Conservation (phyloP, 2,888 invertebrate genomes). For the Ecliptopera silaceata region DNA sequence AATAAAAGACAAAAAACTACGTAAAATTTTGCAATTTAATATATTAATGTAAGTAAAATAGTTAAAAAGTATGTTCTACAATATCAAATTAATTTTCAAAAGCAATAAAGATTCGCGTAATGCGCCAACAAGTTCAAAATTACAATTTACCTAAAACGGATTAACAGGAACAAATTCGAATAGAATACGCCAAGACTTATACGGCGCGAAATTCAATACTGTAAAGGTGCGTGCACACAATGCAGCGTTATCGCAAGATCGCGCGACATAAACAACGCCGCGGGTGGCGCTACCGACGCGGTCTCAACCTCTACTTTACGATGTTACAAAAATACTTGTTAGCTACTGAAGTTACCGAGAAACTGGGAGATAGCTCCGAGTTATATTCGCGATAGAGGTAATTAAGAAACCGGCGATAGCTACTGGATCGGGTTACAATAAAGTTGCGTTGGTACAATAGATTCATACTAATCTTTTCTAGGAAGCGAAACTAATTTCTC, state of each 20-base stretch:
- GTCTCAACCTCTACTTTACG: slow-evolving; percentile 56
- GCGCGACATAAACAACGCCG: slow-evolving; percentile 71
- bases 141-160: slow-evolving; percentile 40
- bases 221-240: slow-evolving; percentile 67
- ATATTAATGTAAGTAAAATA: no score
- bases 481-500: neutral
- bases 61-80: neutral
- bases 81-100: slow-evolving; percentile 1
- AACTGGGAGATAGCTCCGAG: slow-evolving; percentile 22
- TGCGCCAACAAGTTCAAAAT: slow-evolving; percentile 18
- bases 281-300: slow-evolving; percentile 74
- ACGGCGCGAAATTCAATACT: slow-evolving; percentile 56
- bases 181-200: slow-evolving; percentile 40
- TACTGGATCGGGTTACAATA: slow-evolving; percentile 8
- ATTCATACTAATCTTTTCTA: neutral
- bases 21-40: no score
- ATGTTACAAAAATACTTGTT: slow-evolving; percentile 56
- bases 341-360: slow-evolving; percentile 40
- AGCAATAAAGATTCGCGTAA: slow-evolving; percentile 8
- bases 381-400: slow-evolving; percentile 25
- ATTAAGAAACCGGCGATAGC: slow-evolving; percentile 24
- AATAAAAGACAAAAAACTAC: no score
- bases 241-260: slow-evolving; percentile 63
- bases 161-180: slow-evolving; percentile 43
- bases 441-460: slow-evolving; percentile 14